Evolutionary conservation across 2,113 vertebrate species (phyloP), one percentile per base, ranked within the genome.

Genomic region (Arizona elegans): DNA sequence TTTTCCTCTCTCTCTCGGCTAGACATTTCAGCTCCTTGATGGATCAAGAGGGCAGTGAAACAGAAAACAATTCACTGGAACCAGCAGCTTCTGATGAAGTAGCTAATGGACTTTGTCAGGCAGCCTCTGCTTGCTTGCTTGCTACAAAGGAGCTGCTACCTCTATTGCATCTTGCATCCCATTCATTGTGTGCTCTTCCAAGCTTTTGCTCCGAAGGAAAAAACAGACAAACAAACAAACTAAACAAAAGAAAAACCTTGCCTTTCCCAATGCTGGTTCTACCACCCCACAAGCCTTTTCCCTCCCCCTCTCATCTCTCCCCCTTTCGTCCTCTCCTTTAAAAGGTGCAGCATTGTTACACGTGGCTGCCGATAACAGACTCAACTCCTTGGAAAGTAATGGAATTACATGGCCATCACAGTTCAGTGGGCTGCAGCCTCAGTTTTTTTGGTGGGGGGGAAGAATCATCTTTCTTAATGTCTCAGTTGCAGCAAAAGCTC

Each of bases 331-430:
- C 88, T 91, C 94, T 96, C 91, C 87, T 53, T 92, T 97, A 96
- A 87, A 95, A 97, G 93, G 50, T 92, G 90, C 50, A 94, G 15
- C 59, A 43, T 47, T 92, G 90, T 96, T 96, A 94, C 95, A 94
- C 95, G 94, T 95, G 95, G 95, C 86, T 97, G 96, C 70, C 52
- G 95, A 19, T 94, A 96, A 96, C 93, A 96, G 90, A 97, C 94
- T 96, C 90, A 70, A 94, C 86, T 94, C 95, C 94, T 96, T 92
- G 86, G 96, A 96, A 97, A 97, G 92, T 95, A 97, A 97, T 97
- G 94, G 95, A 96, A 97, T 97, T 96, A 95, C 94, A 92, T 9
- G 86, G 90, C 93, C 92, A 96, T 94, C 95, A 97, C 96, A 97
- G 96, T 96, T 97, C 97, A 94, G 93, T 96, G 96, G 81, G 94